These are phyloP conservation scores for Alitta virens DNA, from an alignment of 2,888 invertebrate genomes.

Conservation along the genomic window DNA sequence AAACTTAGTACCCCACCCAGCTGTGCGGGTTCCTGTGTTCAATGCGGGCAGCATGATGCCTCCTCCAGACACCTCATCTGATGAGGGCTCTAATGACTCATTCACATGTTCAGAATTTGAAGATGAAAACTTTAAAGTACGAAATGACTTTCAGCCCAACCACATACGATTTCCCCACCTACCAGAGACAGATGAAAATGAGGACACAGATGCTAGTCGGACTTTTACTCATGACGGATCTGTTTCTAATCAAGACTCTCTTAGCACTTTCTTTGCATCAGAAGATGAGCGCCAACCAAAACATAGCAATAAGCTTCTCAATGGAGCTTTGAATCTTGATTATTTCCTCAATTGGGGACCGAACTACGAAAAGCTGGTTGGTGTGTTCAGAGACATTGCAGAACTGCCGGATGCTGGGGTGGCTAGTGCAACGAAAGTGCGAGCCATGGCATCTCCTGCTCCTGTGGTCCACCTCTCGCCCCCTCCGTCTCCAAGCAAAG, in stretches of 20 bases:
- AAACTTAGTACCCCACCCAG: constrained; percentile 23
- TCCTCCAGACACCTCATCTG: constrained; percentile 62
- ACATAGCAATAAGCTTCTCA: constrained; percentile 13
- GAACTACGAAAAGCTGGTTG: constrained; percentile 91
- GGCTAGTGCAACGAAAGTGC: too few species aligned
- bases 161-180: constrained; percentile 65
- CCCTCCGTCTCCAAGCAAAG: too few species aligned
- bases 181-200: constrained; percentile 48
- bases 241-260: constrained; percentile 85
- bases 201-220: constrained; percentile 23
- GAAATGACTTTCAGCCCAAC: constrained; percentile 46
- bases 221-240: constrained; percentile 75
- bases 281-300: constrained; percentile 70
- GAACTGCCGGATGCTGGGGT: constrained; percentile 73
- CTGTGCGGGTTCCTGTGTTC: constrained; percentile 35
- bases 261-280: constrained; percentile 89
- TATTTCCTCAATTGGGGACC: constrained; percentile 94
- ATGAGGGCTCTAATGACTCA: constrained; percentile 91
- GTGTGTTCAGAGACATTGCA: constrained; percentile 94
- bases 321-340: constrained; percentile 87
- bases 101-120: constrained; percentile 98
- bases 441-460: too few species aligned
- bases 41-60: constrained; percentile 53
- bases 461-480: too few species aligned
- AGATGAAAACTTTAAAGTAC: constrained; percentile 71